Evolutionary conservation across 2,797 vertebrate genomes (phyloP).

Genomic region (Microtus obscurus): DNA sequence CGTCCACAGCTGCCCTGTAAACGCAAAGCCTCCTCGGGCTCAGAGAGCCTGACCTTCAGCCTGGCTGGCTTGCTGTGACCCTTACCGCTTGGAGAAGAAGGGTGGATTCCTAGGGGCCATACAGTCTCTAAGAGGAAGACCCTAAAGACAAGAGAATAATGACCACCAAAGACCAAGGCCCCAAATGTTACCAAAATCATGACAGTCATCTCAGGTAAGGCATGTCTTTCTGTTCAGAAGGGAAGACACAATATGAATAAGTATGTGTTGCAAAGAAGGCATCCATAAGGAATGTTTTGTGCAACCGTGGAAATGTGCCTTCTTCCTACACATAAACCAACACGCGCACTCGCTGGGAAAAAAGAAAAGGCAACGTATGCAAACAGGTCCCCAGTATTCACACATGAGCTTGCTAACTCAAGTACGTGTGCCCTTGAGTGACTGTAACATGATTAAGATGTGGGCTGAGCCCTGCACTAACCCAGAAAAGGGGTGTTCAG

Average conservation of each 20-base stretch:
- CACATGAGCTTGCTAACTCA: not conserved
- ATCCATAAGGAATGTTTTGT: not conserved
- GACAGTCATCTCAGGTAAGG: not conserved
- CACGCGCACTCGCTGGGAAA: not conserved
- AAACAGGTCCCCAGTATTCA: not conserved
- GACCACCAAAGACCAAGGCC: conserved; percentile 23
- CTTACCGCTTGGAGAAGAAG: conserved; percentile 21
- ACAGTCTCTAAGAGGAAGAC: conserved; percentile 13
- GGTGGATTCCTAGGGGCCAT: not conserved
- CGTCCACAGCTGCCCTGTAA: conserved; percentile 60
- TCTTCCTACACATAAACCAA: not conserved
- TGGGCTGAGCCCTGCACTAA: not conserved
- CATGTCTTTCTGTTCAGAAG: not conserved
- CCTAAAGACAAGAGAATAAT: conserved; percentile 9
- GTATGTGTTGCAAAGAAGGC: not conserved
- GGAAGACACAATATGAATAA: not conserved
- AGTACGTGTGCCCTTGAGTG: not conserved
- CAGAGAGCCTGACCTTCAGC: not conserved
- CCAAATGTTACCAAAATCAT: not conserved
- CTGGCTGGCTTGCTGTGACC: not conserved
- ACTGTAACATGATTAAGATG: not conserved
- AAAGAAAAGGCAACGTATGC: not conserved
- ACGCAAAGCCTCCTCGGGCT: conserved; percentile 39
- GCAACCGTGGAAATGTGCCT: not conserved
- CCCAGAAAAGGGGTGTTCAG: not conserved